phyloP scores from a whole-genome alignment of 2,797 vertebrate genomes.

The Paramormyrops hopkinsi region DNA sequence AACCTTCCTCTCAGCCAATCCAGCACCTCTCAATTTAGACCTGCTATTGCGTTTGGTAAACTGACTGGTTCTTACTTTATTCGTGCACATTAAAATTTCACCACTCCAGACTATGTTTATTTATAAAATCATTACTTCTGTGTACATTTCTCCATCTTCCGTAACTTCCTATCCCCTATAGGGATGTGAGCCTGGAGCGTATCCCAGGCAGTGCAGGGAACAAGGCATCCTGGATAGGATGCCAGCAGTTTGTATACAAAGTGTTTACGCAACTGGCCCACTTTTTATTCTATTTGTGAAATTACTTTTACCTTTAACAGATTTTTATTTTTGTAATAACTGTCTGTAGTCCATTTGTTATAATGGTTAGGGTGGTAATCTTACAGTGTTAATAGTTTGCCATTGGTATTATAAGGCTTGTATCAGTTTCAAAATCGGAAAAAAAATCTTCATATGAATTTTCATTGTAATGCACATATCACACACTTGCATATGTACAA shows the following conservation, averaged over 20 bases:
- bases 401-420: background rate
- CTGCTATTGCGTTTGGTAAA: background rate
- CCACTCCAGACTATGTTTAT: background rate
- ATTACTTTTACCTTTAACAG: background rate
- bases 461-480: slow-evolving; percentile 6
- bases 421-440: background rate
- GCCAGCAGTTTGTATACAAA: background rate
- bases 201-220: background rate
- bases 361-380: background rate
- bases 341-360: slow-evolving; percentile 4
- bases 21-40: background rate
- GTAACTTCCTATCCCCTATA: background rate
- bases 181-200: background rate
- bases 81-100: background rate
- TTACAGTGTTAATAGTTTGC: background rate
- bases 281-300: background rate
- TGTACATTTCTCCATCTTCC: background rate
- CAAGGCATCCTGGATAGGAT: background rate
- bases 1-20: background rate
- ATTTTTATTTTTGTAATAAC: slow-evolving; percentile 4
- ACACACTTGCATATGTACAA: slow-evolving; percentile 18
- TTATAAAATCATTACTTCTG: background rate
- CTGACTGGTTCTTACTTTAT: background rate
- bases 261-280: background rate
- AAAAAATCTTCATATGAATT: background rate